Evolutionary conservation across 2,888 invertebrate genomes (phyloP), one percentile per base, ranked within the genome.

Genomic region (Trilocha varians): DNA sequence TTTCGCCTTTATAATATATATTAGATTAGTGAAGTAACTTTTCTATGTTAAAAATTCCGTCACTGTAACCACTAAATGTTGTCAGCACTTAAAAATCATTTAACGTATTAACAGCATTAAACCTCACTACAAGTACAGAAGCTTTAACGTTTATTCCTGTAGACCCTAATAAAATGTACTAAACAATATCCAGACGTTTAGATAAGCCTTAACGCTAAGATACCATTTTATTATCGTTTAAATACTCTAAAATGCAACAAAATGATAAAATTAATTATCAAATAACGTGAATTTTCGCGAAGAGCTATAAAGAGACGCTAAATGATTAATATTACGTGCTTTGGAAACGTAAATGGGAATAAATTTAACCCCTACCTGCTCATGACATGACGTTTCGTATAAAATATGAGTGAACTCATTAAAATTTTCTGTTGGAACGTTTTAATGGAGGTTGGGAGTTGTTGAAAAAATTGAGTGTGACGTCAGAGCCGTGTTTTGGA

Each of bases 341-440:
- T 9, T 25, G n/a, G 16, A 38, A 32, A 16, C 13, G n/a, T 8
- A 32, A 38, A 38, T 32, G 32, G 32, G 38, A 32, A 38, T 38
- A 38, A 38, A 38, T 38, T 33, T 16, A 38, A 38, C 38, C 32
- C 38, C 32, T 32, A 38, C 32, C 32, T 38, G 38, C 16, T 32
- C 9, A 16, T 38, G 38, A 38, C 38, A n/a, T 38, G 25, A 32
- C 15, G 18, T 32, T 38, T 38, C 15, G 32, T 32, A 32, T 38
- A 32, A 38, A 33, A 38, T 38, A 38, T 16, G 15, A 13, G 13
- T 32, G 32, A 38, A 15, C 38, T 32, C 38, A 38, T 38, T 38
- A 38, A 38, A 38, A 38, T 16, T 38, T n/a, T 38, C 38, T 25
- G 25, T 25, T 25, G 25, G 25, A 25, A 25, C 6, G 6, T 25